These are phyloP conservation scores for Bubo bubo DNA, from an alignment of 2,113 vertebrate species.

Conservation along the genomic window DNA sequence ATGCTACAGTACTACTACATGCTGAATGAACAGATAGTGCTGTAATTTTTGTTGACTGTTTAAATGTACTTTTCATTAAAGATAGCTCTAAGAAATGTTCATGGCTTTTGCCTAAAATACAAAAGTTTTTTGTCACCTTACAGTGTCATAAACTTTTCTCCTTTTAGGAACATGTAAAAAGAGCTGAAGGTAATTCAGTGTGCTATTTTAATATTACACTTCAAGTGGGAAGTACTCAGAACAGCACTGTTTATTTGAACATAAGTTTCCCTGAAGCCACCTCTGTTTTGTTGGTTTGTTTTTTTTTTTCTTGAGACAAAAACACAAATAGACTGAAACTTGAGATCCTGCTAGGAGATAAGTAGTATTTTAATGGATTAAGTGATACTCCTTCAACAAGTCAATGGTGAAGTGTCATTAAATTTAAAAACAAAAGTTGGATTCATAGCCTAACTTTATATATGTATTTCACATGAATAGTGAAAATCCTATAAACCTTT, in stretches of 20 bases:
- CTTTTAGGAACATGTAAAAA: background rate
- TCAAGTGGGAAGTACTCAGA: background rate
- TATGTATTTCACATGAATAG: background rate
- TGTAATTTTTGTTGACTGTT: background rate
- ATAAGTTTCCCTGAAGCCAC: background rate
- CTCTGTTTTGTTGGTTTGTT: background rate
- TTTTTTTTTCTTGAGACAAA: background rate
- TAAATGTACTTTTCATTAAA: background rate
- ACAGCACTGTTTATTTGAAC: background rate
- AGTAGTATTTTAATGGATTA: background rate
- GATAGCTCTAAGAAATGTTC: background rate
- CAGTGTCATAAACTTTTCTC: background rate
- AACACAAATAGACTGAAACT: background rate
- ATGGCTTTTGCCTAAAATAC: background rate
- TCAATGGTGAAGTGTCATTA: background rate
- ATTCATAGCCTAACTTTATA: background rate
- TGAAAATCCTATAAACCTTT: background rate
- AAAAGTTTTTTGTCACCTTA: background rate
- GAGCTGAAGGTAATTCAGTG: background rate
- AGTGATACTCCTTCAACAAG: background rate
- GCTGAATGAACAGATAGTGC: background rate
- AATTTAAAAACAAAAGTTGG: background rate
- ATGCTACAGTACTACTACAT: background rate
- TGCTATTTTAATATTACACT: background rate
- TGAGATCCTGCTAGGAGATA: background rate